These are phyloP conservation scores for Mohoua ochrocephala DNA, from an alignment of 2,113 vertebrate species.

Conservation along the genomic window DNA sequence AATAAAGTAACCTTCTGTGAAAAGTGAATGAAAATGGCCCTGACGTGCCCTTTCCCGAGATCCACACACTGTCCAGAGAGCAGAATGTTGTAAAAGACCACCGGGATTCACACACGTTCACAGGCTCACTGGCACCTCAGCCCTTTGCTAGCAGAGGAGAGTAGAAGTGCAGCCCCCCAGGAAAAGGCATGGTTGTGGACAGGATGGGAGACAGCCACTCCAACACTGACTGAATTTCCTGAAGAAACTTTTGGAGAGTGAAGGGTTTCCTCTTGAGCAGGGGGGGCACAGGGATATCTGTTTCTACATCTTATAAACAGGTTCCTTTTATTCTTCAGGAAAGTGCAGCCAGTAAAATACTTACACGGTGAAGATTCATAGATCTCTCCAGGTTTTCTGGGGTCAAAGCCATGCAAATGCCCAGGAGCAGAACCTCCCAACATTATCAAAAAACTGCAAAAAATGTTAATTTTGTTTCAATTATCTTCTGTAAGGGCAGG, in stretches of 20 bases:
- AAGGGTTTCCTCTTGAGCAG: neutral
- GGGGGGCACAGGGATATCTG: neutral
- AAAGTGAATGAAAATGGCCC: neutral
- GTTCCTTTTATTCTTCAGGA: neutral
- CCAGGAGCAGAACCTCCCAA: neutral
- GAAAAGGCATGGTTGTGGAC: neutral
- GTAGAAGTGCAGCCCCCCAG: neutral
- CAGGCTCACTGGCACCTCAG: neutral
- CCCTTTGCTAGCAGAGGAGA: neutral
- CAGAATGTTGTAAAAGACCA: neutral
- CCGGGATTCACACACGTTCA: rapidly evolving
- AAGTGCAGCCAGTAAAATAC: neutral
- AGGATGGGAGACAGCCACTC: neutral
- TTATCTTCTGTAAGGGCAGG: neutral
- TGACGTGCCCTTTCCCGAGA: neutral
- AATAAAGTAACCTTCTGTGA: neutral
- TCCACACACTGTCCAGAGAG: neutral
- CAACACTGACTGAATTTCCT: neutral
- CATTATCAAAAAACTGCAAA: neutral
- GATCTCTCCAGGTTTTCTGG: neutral
- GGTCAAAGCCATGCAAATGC: neutral
- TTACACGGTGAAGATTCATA: neutral
- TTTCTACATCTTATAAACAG: neutral
- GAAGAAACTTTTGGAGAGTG: neutral
- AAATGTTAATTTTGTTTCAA: neutral